A percentile compares a stretch with the other conserved stretches of the same genome.
These are phyloP conservation scores for Sanderia malayensis DNA, from an alignment of 30 jellyfish, hydroid and myxozoan species.

Conservation along the genomic window DNA sequence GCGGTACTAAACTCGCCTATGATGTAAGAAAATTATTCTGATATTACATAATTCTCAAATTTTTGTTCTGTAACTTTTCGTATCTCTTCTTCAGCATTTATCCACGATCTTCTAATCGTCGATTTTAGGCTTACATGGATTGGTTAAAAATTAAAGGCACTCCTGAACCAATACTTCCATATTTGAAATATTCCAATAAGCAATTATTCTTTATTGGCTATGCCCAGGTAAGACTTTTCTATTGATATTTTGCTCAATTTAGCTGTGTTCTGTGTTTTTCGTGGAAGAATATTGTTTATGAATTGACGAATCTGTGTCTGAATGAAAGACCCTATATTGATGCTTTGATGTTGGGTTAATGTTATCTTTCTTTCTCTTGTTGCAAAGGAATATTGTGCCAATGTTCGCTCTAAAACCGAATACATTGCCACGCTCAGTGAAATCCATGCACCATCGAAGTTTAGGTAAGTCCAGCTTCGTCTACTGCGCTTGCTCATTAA, in stretches of 20 bases:
- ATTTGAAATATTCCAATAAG: constrained; percentile 43
- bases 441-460: constrained; percentile 93
- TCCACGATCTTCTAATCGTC: no score
- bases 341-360: no score
- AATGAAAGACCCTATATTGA: no score
- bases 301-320: no score
- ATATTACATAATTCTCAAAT: background rate
- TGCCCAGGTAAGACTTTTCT: constrained; percentile 75
- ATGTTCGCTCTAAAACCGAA: constrained; percentile 88
- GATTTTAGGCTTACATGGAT: constrained; percentile 89
- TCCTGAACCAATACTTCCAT: constrained; percentile 74
- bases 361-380: background rate
- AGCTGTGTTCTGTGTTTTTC: background rate
- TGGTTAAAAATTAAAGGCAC: constrained; percentile 69
- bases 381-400: constrained; percentile 94
- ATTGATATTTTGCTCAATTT: no score
- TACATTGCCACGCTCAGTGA: constrained; percentile 93
- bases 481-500: no score
- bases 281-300: background rate
- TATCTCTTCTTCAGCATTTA: no score
- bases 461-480: constrained; percentile 52
- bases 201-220: constrained; percentile 93
- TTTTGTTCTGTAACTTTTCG: background rate
- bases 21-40: no score
- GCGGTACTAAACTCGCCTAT: constrained; percentile 88